phyloP scores from a whole-genome alignment of 1,140 invertebrate species.

The Teleopsis dalmanni region DNA sequence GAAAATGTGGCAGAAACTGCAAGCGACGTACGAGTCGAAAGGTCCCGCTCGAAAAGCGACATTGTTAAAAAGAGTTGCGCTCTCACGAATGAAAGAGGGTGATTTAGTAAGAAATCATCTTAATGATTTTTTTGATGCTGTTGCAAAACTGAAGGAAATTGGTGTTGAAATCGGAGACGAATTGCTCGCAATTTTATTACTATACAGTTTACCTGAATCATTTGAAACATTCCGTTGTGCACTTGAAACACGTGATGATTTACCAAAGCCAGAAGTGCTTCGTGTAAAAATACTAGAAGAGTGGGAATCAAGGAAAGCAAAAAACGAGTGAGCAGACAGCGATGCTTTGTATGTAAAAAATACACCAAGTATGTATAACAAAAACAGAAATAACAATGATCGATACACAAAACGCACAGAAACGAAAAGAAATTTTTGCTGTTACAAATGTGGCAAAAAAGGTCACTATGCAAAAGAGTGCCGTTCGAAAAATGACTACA shows the following conservation, averaged over 20 bases:
- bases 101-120: slow-evolving; percentile 17
- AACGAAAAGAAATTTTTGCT: too few relatives aligned
- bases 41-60: slow-evolving; percentile 21
- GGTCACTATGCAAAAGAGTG: too few relatives aligned
- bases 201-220: slow-evolving; percentile 22
- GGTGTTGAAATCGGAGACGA: slow-evolving; percentile 13
- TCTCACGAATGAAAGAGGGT: slow-evolving; percentile 14
- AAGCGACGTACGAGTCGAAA: slow-evolving; percentile 16
- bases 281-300: slow-evolving; percentile 9
- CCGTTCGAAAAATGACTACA: too few relatives aligned
- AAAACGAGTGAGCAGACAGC: not conserved
- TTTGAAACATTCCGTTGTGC: slow-evolving; percentile 29
- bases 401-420: too few relatives aligned
- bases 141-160: slow-evolving; percentile 21
- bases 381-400: not conserved
- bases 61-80: slow-evolving; percentile 17
- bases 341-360: slow-evolving; percentile 6
- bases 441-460: too few relatives aligned
- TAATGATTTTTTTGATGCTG: slow-evolving; percentile 22
- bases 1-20: slow-evolving; percentile 14
- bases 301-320: not conserved
- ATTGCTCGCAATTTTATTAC: slow-evolving; percentile 20
- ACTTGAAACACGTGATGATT: slow-evolving; percentile 20
- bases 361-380: not conserved
- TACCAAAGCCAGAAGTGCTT: slow-evolving; percentile 9